These are phyloP conservation scores for Uloborus plumipes DNA, from an alignment of 2,888 invertebrate species.

Conservation along the genomic window DNA sequence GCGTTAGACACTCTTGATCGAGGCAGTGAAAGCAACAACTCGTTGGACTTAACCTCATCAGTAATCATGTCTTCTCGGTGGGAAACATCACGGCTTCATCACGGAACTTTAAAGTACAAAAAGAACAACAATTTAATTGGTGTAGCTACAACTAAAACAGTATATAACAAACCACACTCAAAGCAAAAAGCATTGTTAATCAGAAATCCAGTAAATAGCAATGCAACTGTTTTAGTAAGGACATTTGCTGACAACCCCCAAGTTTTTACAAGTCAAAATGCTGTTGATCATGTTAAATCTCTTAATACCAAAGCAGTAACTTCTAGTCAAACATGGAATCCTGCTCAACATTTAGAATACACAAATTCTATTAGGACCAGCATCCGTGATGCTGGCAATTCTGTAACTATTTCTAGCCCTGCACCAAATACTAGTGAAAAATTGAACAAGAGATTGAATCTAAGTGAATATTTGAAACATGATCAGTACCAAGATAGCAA, in stretches of 20 bases:
- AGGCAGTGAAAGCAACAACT: too few species aligned
- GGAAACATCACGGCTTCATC: slow-evolving; percentile 1
- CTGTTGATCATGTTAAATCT: background rate
- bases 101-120: slow-evolving; percentile 7
- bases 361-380: too few species aligned
- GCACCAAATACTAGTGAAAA: too few species aligned
- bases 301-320: background rate
- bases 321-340: slow-evolving; percentile 27
- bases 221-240: background rate
- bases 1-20: too few species aligned
- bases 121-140: background rate
- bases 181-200: background rate
- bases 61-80: slow-evolving; percentile 9
- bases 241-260: background rate
- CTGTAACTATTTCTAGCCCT: too few species aligned
- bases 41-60: background rate
- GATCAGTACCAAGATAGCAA: too few species aligned
- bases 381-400: too few species aligned
- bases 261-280: slow-evolving; percentile 7
- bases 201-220: too few species aligned
- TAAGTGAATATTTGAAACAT: too few species aligned
- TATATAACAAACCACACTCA: slow-evolving; percentile 7
- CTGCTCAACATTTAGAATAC: background rate
- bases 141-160: slow-evolving; percentile 17
- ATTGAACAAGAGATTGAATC: too few species aligned